Evolutionary conservation across 1,140 invertebrate species (phyloP), one percentile per base, ranked within the genome.

Genomic region (Augochlora pura): DNA sequence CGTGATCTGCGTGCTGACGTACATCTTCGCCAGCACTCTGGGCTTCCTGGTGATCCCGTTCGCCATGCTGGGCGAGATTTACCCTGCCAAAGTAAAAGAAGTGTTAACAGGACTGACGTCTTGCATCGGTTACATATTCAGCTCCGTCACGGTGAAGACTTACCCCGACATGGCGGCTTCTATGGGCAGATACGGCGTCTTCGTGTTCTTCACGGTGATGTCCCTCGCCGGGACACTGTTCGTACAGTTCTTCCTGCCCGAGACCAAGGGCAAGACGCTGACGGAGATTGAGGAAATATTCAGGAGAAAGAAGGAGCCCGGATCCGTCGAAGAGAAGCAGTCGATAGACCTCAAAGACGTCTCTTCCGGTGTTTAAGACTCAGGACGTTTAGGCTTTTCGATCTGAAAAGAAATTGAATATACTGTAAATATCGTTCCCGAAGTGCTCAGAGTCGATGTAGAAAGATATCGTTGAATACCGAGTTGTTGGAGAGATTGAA

Each of bases 191-290:
- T 91, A 94, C 42, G 95, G 94, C 1, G 94, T 95, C 0, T 98
- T 97, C 87, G 95, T 95, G 72, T 94, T 97, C 76, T 98, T 96
- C 90, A 94, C 95, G 0, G 88, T 92, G 0, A 89, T 97, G 49
- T 95, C 96, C 0, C 84, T 96, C 0, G 6, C 96, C 1, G 96
- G 96, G 0, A 94, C 95, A 1, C 69, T 97, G 1, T 96, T 97
- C 84, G 93, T 97, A 0, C 89, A 94, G 5, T 89, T 95, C 10
- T 94, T 94, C 21, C 88, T 98, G 7, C 97, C 97, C 0, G 97
- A 98, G 91, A 98, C 97, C 0, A 96, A 96, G 80, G 96, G 96
- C 0, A 96, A 96, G 83, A 95, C 94, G 0, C 91, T 97, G 5
- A 94, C 95, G 25, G 96, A 97, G 89, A 96, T 98, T 52, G 94